Base-by-base conservation (phyloP, 2,888 invertebrate genomes). In the Morinoia aosen region DNA sequence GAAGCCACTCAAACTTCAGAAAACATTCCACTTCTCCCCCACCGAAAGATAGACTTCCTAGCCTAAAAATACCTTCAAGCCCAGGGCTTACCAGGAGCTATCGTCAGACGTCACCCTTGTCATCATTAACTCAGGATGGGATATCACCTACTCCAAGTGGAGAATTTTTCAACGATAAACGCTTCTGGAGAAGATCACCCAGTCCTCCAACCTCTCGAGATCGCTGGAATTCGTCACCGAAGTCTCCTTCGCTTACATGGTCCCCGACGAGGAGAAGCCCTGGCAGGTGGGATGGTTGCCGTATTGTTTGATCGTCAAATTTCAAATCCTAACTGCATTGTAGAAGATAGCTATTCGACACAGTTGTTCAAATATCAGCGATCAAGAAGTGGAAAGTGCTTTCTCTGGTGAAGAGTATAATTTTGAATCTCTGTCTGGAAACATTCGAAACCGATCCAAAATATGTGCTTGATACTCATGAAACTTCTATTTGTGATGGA, bases 101-200 rank as follows among this genome's bases (percentile, higher is more conserved):
- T 57, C 56, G 93, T 16, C 93, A 93, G 58, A 57, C 58, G 0
- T 57, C 57, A 2, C 57, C 93, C 10, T 57, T 57, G 56, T 93
- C 93, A 19, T 48, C 93, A 10, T 58, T 3, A n/a, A 57, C 33
- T n/a, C 57, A 56, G 58, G 93, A 93, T 4, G n/a, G 39, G 56
- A 11, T 93, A 0, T 93, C 93, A 19, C 56, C 57, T 19, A 57
- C 93, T 48, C 93, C 93, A 11, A 57, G 57, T 57, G 93, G 57
- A 57, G 93, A 93, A 33, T 93, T 57, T 8, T 57, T 48, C 33
- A 57, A 19, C 16, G 93, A 93, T 25, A 93, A 93, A 57, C 93
- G 57, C 57, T 57, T 93, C n/a, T 76, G 95, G 94, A 95, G 95
- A 95, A 76, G 94, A 57, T 76, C 94, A 40, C 57, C 94, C 88